Base-by-base conservation (phyloP, 2,797 vertebrate species). In the Coreius guichenoti region DNA sequence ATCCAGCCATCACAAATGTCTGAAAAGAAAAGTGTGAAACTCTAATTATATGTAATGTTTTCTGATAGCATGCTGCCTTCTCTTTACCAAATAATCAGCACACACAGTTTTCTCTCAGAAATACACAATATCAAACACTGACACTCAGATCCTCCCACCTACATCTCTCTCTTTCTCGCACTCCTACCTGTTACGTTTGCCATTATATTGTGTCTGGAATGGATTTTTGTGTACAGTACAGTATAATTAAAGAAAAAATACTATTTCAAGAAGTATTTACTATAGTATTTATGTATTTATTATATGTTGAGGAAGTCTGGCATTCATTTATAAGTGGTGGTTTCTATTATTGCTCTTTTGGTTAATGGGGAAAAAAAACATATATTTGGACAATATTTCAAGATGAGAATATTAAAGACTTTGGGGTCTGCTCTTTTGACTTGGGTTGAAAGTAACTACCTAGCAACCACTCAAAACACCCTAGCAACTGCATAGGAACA, bases 41-140 rank as follows among this genome's bases (percentile, higher is more conserved):
- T 49, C 47, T 65, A 26, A 31, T 65, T 31, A n/a, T n/a, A 58
- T n/a, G 2, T 7, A 16, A 14, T 65, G 26, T 65, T 63, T 29
- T 65, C 51, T 54, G 47, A 72, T 61, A 45, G 8, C 80, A 54
- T 39, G 31, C 23, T 78, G 5, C 8, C 16, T 51, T 43, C 4
- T 78, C 49, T 72, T 68, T 33, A 63, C 23, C 29, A 5, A 17
- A 39, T 36, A 72, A 61, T 14, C 29, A 13, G 45, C 56, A 49
- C 61, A 33, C 67, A 43, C 45, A 74, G 16, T 69, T 56, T 33
- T 65, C 2, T 33, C 82, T 72, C n/a, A 33, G 5, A 49, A 19
- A 81, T 58, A 54, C 73, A 82, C 16, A 67, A 75, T 61, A 67
- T 72, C 17, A 58, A 81, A 83, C 75, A 56, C 56, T 82, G 36